A percentile compares a stretch with the other conserved stretches of the same genome.
phyloP scores from a whole-genome alignment of 2,113 vertebrate genomes.

The Tupaia tana region DNA sequence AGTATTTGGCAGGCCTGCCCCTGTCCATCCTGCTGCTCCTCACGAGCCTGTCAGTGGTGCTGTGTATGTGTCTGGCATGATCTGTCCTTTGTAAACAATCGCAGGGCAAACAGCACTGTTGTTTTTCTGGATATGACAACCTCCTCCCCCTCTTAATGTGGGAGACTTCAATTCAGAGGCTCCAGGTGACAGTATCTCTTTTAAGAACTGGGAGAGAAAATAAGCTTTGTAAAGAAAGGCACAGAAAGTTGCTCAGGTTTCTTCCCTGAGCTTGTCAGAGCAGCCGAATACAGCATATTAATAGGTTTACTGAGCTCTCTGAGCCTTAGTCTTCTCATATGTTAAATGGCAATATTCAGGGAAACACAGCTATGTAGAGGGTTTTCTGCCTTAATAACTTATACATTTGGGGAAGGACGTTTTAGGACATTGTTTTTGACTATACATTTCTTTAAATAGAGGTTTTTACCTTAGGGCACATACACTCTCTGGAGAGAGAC shows the following conservation, averaged over 20 bases:
- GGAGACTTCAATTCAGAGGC: not conserved
- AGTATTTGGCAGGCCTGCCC: not conserved
- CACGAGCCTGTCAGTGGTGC: not conserved
- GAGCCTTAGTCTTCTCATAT: not conserved
- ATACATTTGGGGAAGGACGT: not conserved
- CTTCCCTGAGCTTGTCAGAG: not conserved
- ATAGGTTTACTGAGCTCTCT: not conserved
- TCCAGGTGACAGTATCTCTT: not conserved
- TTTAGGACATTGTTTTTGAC: not conserved
- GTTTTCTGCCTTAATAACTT: not conserved
- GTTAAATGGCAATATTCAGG: not conserved
- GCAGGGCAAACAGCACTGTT: slow-evolving; percentile 37
- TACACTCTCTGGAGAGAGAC: no score
- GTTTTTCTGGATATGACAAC: slow-evolving; percentile 61
- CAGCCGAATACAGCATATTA: accelerated
- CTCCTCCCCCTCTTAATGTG: not conserved
- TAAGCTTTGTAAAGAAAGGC: not conserved
- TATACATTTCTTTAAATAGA: not conserved
- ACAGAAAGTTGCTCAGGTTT: not conserved
- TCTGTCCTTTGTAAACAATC: slow-evolving; percentile 65
- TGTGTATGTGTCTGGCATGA: not conserved
- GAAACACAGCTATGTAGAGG: not conserved
- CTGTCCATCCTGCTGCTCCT: not conserved
- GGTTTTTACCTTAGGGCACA: no score
- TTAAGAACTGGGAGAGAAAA: not conserved